Conservation (phyloP, 2,113 vertebrate species). For the Pelobates fuscus region DNA sequence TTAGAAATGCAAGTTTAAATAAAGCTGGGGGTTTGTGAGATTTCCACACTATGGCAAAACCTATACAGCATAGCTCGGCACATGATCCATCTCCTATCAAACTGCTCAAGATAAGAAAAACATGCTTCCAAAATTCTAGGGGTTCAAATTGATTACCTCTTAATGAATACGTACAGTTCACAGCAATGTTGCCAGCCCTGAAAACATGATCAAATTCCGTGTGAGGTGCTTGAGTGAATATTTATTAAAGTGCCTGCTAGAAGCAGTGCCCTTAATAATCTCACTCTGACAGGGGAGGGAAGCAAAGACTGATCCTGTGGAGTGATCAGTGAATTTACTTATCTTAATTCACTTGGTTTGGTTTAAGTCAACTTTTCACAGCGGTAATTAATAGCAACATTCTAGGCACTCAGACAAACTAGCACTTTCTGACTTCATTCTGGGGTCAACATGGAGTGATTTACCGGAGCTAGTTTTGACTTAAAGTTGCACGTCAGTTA, state of each 20-base stretch:
- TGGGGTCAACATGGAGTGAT: constrained; percentile 29
- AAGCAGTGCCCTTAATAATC: constrained; percentile 54
- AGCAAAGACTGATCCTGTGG: constrained; percentile 48
- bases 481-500: constrained; percentile 29
- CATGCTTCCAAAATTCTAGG: constrained; percentile 18
- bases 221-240: constrained; percentile 50
- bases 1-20: constrained; percentile 29
- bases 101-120: constrained; percentile 43
- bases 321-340: constrained; percentile 52
- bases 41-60: constrained; percentile 22
- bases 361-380: constrained; percentile 54
- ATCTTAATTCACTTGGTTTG: constrained; percentile 55
- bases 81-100: constrained; percentile 1
- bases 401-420: constrained; percentile 34
- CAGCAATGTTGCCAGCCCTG: constrained; percentile 45
- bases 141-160: constrained; percentile 47
- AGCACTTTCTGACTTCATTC: constrained; percentile 45
- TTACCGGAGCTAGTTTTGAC: constrained; percentile 30
- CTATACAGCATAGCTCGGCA: constrained; percentile 10
- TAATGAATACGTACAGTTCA: constrained; percentile 39
- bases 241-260: constrained; percentile 54
- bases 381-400: constrained; percentile 46
- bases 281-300: constrained; percentile 52
- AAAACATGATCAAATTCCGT: constrained; percentile 52
- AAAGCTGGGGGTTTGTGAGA: constrained; percentile 33